These are phyloP conservation scores for Timema podura DNA, from an alignment of 2,888 invertebrate genomes.

Conservation along the genomic window DNA sequence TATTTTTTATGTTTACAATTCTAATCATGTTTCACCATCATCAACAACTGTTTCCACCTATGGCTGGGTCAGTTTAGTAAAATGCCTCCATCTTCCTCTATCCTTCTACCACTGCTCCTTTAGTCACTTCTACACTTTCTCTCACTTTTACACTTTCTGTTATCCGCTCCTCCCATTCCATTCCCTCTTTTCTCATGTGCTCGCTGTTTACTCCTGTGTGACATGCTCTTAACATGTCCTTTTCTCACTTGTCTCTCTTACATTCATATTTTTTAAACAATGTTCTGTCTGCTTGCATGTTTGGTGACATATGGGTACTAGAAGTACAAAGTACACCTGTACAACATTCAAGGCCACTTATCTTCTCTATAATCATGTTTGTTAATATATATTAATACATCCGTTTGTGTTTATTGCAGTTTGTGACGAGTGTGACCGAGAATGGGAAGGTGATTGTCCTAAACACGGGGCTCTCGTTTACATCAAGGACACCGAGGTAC, in stretches of 20 bases:
- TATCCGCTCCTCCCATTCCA: too few relatives aligned
- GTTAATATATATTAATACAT: too few relatives aligned
- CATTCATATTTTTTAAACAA: background rate
- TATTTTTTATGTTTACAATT: background rate
- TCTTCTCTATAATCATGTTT: too few relatives aligned
- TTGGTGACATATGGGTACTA: too few relatives aligned
- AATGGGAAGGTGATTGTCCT: constrained; percentile 31
- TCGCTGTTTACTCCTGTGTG: background rate
- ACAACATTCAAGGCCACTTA: too few relatives aligned
- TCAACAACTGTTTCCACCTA: background rate
- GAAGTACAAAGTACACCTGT: too few relatives aligned
- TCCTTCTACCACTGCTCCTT: background rate
- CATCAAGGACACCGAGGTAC: background rate
- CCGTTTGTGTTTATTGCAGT: constrained; percentile 14
- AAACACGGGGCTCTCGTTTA: constrained; percentile 25
- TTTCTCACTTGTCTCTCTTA: background rate
- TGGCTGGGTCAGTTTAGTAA: too few relatives aligned
- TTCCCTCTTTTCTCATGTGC: background rate
- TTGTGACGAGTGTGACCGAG: constrained; percentile 29
- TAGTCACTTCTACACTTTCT: background rate
- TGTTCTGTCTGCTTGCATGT: too few relatives aligned
- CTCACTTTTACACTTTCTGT: too few relatives aligned
- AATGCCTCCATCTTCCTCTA: too few relatives aligned
- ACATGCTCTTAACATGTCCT: background rate
- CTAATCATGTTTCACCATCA: background rate